phyloP scores from a whole-genome alignment of 2,888 invertebrate genomes.

The Monoplex corrugatus region DNA sequence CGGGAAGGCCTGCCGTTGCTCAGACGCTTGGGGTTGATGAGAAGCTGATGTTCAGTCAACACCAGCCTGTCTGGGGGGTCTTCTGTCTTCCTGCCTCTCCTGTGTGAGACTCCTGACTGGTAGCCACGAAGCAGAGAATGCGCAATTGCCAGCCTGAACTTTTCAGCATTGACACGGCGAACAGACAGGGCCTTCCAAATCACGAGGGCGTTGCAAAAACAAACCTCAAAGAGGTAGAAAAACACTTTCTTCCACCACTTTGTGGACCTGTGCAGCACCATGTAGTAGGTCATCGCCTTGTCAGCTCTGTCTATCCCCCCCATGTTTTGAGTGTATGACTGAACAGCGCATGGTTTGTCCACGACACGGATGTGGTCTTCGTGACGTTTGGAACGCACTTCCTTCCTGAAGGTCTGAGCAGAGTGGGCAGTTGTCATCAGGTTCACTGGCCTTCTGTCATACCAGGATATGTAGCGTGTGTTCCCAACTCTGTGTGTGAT shows the following conservation, averaged over 20 bases:
- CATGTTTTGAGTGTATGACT: not conserved
- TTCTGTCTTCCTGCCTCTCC: not conserved
- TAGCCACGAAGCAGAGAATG: not conserved
- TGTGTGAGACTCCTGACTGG: not conserved
- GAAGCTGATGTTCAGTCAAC: not conserved
- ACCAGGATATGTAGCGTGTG: not conserved
- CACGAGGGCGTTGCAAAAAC: not conserved
- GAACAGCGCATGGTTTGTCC: not conserved
- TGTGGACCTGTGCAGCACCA: not conserved
- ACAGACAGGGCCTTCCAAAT: not conserved
- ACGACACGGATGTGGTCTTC: constrained; percentile 1
- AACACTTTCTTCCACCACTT: constrained; percentile 23
- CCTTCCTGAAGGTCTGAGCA: constrained; percentile 11
- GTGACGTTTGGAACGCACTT: constrained; percentile 17
- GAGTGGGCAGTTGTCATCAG: not conserved
- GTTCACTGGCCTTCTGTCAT: not conserved
- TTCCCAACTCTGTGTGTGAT: not conserved
- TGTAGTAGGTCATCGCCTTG: not conserved
- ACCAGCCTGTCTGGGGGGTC: constrained; percentile 13
- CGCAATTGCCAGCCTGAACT: not conserved
- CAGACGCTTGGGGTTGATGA: not conserved
- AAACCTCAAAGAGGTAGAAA: not conserved
- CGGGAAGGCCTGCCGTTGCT: not conserved
- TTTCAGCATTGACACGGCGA: not conserved
- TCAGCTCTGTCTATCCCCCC: not conserved